Evolutionary conservation across 1,140 invertebrate genomes (phyloP).

Genomic region (Apolygus lucorum): DNA sequence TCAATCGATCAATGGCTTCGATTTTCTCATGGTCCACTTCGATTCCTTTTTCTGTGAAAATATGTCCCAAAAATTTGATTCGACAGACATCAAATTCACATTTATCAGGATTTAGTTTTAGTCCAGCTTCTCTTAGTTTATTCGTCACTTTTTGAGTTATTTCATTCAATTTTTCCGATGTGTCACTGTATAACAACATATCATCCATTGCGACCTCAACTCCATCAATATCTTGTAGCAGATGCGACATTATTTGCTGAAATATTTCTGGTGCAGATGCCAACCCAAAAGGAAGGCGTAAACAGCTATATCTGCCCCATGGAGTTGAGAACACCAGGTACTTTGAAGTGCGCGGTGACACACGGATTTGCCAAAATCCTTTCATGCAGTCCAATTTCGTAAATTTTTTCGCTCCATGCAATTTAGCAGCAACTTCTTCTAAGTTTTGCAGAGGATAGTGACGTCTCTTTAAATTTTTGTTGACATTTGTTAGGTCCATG

Average conservation of each 20-base stretch:
- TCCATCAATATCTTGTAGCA: slow-evolving; percentile 23
- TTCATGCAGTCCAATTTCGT: slow-evolving; percentile 23
- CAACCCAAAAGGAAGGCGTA: slow-evolving; percentile 36
- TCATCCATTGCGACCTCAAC: slow-evolving; percentile 28
- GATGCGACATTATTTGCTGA: slow-evolving; percentile 24
- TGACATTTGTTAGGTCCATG: slow-evolving; percentile 17
- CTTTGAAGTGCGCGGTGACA: slow-evolving; percentile 2
- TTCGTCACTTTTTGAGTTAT: slow-evolving; percentile 13
- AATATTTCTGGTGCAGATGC: slow-evolving; percentile 30
- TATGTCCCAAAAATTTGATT: slow-evolving; percentile 23
- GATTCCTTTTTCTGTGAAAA: neutral
- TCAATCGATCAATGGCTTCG: slow-evolving; percentile 28
- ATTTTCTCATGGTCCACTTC: neutral
- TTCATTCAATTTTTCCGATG: neutral
- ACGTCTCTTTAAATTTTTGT: slow-evolving; percentile 21
- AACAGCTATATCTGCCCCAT: slow-evolving; percentile 26
- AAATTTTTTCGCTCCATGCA: slow-evolving; percentile 18
- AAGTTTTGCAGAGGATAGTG: slow-evolving; percentile 21
- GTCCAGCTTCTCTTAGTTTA: slow-evolving; percentile 17
- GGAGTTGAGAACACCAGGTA: slow-evolving; percentile 20
- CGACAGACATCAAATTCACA: slow-evolving; percentile 22
- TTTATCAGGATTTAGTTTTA: slow-evolving; percentile 28
- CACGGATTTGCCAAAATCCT: slow-evolving; percentile 26
- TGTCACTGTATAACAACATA: slow-evolving; percentile 16
- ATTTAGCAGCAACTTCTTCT: slow-evolving; percentile 21